A percentile compares a stretch with the other conserved stretches of the same genome.
phyloP scores from a whole-genome alignment of 2,888 invertebrate genomes.

The Megaustenia siamemsis region DNA sequence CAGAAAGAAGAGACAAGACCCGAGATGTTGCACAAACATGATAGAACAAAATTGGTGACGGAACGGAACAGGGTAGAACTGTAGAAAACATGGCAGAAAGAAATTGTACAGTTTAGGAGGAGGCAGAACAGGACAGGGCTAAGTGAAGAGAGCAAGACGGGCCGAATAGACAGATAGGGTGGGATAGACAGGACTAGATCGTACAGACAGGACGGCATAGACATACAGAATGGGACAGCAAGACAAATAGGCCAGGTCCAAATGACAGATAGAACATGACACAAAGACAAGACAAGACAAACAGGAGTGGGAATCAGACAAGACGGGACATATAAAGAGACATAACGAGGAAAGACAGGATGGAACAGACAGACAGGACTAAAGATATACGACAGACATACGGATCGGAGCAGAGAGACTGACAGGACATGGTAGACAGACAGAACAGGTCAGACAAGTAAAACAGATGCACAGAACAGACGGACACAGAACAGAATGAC shows the following conservation, averaged over 20 bases:
- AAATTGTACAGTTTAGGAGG: too few species aligned
- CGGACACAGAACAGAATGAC: not conserved
- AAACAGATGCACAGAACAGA: not conserved
- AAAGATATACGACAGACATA: not conserved
- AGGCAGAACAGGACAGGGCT: too few species aligned
- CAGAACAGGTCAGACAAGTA: not conserved
- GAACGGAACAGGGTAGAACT: not conserved
- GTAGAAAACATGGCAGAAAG: slow-evolving; percentile 5
- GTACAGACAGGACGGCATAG: too few species aligned
- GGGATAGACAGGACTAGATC: too few species aligned
- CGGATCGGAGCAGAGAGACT: not conserved
- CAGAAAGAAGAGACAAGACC: not conserved
- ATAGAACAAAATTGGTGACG: not conserved
- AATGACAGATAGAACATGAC: too few species aligned
- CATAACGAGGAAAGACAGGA: not conserved
- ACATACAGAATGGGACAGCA: too few species aligned
- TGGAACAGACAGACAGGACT: not conserved
- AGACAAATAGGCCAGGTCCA: too few species aligned
- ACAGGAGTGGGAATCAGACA: slow-evolving; percentile 10
- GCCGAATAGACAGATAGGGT: not conserved
- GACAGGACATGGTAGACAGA: too few species aligned
- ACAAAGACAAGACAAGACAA: too few species aligned
- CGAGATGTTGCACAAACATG: not conserved
- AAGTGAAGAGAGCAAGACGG: not conserved
- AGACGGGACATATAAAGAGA: too few species aligned